These are phyloP conservation scores for Melanotus villosus DNA, from an alignment of 2,888 invertebrate genomes.

Conservation along the genomic window DNA sequence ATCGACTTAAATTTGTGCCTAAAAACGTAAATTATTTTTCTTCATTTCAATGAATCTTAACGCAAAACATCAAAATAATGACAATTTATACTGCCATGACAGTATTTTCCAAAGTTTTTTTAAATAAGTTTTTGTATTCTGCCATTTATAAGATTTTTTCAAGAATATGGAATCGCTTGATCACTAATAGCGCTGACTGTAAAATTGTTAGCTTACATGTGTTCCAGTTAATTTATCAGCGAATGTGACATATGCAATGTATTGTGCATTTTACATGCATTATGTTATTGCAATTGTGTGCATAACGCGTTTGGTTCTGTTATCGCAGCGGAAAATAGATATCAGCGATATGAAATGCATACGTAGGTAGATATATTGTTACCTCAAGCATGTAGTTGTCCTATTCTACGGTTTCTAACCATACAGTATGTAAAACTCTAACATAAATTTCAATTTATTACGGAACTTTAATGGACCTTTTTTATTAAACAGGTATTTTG, in stretches of 20 bases:
- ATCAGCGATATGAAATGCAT: conserved; percentile 57
- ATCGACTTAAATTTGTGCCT: too few relatives aligned
- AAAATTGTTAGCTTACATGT: conserved; percentile 23
- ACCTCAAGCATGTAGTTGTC: conserved; percentile 39
- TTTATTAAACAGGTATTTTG: conserved; percentile 5
- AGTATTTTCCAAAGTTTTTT: too few relatives aligned
- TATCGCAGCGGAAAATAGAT: conserved; percentile 58
- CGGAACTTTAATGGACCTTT: neutral
- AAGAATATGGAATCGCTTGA: neutral
- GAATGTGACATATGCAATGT: conserved; percentile 48
- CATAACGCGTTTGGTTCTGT: conserved; percentile 56
- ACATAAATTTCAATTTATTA: conserved; percentile 12
- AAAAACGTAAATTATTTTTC: too few relatives aligned
- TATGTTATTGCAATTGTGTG: conserved; percentile 55
- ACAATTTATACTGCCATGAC: too few relatives aligned
- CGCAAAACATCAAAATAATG: too few relatives aligned
- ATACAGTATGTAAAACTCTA: conserved; percentile 15
- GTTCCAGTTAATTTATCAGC: conserved; percentile 43
- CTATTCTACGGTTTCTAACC: conserved; percentile 29
- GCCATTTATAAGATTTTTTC: neutral
- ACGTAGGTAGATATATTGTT: conserved; percentile 46
- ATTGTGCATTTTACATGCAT: conserved; percentile 51
- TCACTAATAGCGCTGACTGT: neutral
- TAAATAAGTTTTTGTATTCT: too few relatives aligned
- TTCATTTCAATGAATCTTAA: too few relatives aligned